phyloP scores from a whole-genome alignment of 1,140 invertebrate species.

The Semibalanus balanoides region DNA sequence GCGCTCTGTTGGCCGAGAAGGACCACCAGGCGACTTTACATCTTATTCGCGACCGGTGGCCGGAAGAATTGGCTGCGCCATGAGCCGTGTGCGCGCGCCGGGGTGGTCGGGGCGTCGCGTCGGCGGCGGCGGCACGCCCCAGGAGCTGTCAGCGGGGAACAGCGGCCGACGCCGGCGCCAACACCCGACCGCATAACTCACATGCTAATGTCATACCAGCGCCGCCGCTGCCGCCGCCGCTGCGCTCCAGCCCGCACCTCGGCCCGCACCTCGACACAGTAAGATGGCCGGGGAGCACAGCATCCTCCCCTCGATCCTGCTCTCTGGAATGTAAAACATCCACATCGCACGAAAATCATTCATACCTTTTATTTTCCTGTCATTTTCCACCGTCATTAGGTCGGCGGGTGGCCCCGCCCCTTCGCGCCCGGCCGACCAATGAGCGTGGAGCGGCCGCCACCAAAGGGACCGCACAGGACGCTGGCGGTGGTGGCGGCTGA shows the following conservation, averaged over 20 bases:
- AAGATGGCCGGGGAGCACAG: neutral
- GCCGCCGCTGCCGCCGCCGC: too few species aligned
- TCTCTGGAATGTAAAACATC: slow-evolving; percentile 5
- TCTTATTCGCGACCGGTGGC: neutral
- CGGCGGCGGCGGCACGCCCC: too few species aligned
- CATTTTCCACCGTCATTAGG: slow-evolving; percentile 2
- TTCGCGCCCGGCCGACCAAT: slow-evolving; percentile 14
- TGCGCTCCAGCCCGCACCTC: too few species aligned
- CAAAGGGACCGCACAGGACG: slow-evolving; percentile 8
- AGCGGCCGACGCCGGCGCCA: too few species aligned
- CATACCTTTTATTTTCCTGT: slow-evolving; percentile 6
- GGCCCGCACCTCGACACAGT: too few species aligned
- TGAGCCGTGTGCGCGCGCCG: too few species aligned
- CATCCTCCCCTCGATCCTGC: neutral
- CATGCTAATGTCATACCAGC: neutral
- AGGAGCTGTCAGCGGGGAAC: too few species aligned
- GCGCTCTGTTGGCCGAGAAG: neutral
- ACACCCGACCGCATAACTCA: neutral
- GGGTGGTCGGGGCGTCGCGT: neutral
- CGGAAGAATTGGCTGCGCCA: neutral
- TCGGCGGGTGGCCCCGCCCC: slow-evolving; percentile 12
- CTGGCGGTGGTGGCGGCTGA: neutral
- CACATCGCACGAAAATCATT: neutral
- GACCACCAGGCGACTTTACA: neutral
- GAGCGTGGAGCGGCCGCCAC: slow-evolving; percentile 10